Evolutionary conservation across 2,797 vertebrate species (phyloP).

Genomic region (Aplochiton taeniatus): DNA sequence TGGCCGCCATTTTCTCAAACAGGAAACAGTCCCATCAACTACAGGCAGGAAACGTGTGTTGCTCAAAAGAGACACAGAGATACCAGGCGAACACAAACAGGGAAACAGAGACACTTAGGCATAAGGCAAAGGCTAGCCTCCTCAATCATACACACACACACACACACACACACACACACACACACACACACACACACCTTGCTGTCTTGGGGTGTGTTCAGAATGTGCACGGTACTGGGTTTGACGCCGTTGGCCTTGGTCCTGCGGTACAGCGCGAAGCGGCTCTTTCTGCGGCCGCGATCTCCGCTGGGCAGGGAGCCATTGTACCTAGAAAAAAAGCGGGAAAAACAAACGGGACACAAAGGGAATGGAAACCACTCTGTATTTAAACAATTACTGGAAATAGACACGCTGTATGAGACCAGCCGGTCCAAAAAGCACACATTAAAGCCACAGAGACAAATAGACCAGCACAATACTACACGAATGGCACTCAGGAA

Average conservation of each 20-base stretch:
- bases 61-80: too few species aligned
- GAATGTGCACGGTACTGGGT: slow-evolving; percentile 93
- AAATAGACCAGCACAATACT: background rate
- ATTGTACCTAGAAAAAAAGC: slow-evolving; percentile 85
- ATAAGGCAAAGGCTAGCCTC: too few species aligned
- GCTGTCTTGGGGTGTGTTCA: slow-evolving; percentile 92
- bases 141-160: background rate
- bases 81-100: too few species aligned
- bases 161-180: slow-evolving; percentile 6
- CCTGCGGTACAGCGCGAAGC: slow-evolving; percentile 91
- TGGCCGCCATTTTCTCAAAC: too few species aligned
- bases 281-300: slow-evolving; percentile 93
- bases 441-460: too few species aligned
- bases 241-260: slow-evolving; percentile 93
- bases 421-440: too few species aligned
- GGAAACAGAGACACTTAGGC: too few species aligned
- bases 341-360: slow-evolving; percentile 8
- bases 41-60: too few species aligned
- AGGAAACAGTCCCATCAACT: too few species aligned
- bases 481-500: background rate
- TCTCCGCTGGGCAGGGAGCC: slow-evolving; percentile 95
- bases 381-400: too few species aligned
- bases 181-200: slow-evolving; percentile 77
- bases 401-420: too few species aligned
- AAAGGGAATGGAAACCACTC: background rate